These are phyloP conservation scores for Tetramorium simillimum DNA, from an alignment of 1,140 invertebrate species.

Conservation along the genomic window DNA sequence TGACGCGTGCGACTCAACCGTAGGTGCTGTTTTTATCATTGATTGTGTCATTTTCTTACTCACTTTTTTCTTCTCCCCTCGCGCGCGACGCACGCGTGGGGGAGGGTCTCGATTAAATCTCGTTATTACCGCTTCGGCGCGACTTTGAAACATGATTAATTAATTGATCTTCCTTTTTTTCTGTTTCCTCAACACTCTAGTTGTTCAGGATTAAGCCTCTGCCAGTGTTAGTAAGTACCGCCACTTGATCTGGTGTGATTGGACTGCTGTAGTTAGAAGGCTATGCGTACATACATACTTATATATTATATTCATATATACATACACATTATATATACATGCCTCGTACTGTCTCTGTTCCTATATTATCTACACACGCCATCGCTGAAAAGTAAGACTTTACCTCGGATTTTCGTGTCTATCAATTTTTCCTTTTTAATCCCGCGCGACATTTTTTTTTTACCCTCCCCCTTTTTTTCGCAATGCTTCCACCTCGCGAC, in stretches of 20 bases:
- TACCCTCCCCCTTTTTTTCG: background rate
- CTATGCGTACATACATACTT: slow-evolving; percentile 82
- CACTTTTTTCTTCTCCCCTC: slow-evolving; percentile 37
- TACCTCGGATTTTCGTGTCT: slow-evolving; percentile 38
- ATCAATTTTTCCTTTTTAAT: slow-evolving; percentile 34
- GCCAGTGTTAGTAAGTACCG: slow-evolving; percentile 97
- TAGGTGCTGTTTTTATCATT: slow-evolving; percentile 65
- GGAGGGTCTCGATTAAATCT: slow-evolving; percentile 52
- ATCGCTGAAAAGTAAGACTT: slow-evolving; percentile 63
- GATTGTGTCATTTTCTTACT: slow-evolving; percentile 41
- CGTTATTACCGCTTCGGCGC: slow-evolving; percentile 49
- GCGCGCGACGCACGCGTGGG: slow-evolving; percentile 4
- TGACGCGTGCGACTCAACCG: slow-evolving; percentile 69
- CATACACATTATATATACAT: slow-evolving; percentile 56
- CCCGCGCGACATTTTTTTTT: background rate
- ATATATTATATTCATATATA: slow-evolving; percentile 68
- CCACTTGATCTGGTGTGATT: slow-evolving; percentile 87
- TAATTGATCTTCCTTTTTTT: slow-evolving; percentile 86
- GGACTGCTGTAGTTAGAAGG: slow-evolving; percentile 86
- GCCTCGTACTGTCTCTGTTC: slow-evolving; percentile 46
- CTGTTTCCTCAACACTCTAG: slow-evolving; percentile 90
- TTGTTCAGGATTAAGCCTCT: slow-evolving; percentile 99
- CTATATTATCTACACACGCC: slow-evolving; percentile 38
- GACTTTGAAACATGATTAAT: slow-evolving; percentile 80
- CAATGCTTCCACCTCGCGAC: slow-evolving; percentile 10